phyloP scores from a whole-genome alignment of 2,797 vertebrate genomes.

The Neomorphus geoffroyi region DNA sequence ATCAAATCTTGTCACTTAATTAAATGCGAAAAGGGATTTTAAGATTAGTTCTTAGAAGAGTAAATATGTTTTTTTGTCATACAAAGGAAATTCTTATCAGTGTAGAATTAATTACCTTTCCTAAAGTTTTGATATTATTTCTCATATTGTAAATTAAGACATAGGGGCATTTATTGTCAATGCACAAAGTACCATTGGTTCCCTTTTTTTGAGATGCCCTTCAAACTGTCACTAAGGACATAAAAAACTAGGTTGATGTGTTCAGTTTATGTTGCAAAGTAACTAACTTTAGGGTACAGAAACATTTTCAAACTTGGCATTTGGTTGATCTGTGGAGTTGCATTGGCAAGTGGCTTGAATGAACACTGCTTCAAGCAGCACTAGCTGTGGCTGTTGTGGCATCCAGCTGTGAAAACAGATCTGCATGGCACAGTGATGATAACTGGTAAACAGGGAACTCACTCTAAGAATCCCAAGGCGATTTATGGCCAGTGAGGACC shows the following conservation, averaged over 20 bases:
- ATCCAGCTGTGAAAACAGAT: constrained; percentile 35
- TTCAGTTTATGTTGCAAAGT: constrained; percentile 18
- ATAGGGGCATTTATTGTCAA: constrained; percentile 28
- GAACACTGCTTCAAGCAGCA: constrained; percentile 44
- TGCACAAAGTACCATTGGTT: background rate
- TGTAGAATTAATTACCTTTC: constrained; percentile 42
- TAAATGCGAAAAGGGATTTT: background rate
- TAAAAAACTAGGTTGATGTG: constrained; percentile 11
- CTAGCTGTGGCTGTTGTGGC: constrained; percentile 23
- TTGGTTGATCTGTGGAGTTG: constrained; percentile 36
- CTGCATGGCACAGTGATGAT: background rate
- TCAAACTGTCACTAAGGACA: constrained; percentile 22
- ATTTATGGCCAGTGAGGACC: background rate
- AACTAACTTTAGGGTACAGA: background rate
- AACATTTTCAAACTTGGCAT: constrained; percentile 34
- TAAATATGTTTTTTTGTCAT: background rate
- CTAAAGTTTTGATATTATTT: constrained; percentile 39
- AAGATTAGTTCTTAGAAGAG: constrained; percentile 3
- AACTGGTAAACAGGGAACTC: background rate
- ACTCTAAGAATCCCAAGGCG: background rate
- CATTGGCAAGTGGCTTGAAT: constrained; percentile 65
- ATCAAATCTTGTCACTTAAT: constrained; percentile 18
- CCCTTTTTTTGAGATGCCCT: constrained; percentile 30
- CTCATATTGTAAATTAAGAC: constrained; percentile 34
- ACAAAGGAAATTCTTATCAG: constrained; percentile 46